phyloP scores from a whole-genome alignment of 2,797 vertebrate genomes.

The Anguilla megastoma region DNA sequence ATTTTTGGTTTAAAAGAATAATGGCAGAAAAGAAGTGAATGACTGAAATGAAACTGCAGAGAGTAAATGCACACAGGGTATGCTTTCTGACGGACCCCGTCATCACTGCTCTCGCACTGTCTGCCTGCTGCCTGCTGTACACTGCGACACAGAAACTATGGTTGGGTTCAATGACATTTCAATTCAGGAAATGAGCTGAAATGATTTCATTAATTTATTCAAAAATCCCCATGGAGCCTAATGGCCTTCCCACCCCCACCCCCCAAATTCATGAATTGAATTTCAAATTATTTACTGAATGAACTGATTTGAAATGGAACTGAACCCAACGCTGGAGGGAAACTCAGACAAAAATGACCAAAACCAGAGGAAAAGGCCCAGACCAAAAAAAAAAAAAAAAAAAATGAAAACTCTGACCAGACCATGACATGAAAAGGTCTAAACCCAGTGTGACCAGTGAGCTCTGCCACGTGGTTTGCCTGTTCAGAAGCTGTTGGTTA shows the following conservation, averaged over 20 bases:
- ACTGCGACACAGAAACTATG: background rate
- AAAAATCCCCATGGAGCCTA: too few relatives aligned
- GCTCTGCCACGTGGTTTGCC: background rate
- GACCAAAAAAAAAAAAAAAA: background rate
- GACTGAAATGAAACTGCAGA: background rate
- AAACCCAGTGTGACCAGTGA: background rate
- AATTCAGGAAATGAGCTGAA: too few relatives aligned
- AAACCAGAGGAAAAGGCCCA: too few relatives aligned
- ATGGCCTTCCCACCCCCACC: too few relatives aligned
- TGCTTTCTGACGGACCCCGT: background rate
- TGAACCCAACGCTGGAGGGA: background rate
- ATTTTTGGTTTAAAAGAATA: conserved; percentile 18
- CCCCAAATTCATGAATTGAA: background rate
- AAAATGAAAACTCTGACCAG: background rate
- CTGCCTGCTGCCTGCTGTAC: background rate
- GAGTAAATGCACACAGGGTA: background rate
- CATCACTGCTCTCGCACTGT: background rate
- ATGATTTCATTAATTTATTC: too few relatives aligned
- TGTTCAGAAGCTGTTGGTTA: background rate
- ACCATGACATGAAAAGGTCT: background rate
- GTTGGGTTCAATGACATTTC: background rate
- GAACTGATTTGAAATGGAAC: background rate
- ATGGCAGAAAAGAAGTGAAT: background rate
- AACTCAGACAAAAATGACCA: background rate
- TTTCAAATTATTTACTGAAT: background rate